A percentile compares a stretch with the other conserved stretches of the same genome.
These are phyloP conservation scores for Catostylus mosaicus DNA, from an alignment of 30 jellyfish, hydroid and myxozoan species.

Conservation along the genomic window DNA sequence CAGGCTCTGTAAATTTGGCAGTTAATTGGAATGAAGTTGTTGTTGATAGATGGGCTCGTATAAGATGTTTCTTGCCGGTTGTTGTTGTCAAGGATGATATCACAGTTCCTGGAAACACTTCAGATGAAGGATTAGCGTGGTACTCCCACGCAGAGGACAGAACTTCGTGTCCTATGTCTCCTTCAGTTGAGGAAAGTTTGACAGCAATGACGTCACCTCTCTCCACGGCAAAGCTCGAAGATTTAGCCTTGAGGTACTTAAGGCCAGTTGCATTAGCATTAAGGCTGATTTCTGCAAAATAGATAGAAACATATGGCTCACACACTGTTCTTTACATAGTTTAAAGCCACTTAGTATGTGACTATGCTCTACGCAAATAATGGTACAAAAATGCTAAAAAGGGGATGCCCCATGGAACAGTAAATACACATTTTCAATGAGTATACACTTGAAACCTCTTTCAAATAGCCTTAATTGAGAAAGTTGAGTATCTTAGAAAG, in stretches of 20 bases:
- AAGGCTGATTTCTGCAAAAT: conserved; percentile 49
- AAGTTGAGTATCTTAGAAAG: no score
- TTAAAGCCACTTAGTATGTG: no score
- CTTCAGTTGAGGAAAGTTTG: conserved; percentile 4
- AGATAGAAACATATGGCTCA: no score
- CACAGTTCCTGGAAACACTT: conserved; percentile 45
- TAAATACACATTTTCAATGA: no score
- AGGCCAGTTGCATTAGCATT: conserved; percentile 61
- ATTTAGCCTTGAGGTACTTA: conserved; percentile 33
- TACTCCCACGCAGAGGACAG: conserved; percentile 13
- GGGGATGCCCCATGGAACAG: no score
- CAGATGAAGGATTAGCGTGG: neutral
- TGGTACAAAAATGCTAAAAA: no score
- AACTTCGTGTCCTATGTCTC: conserved; percentile 33
- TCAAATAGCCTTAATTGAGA: no score
- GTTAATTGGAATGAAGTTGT: conserved; percentile 20
- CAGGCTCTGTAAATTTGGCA: conserved; percentile 40
- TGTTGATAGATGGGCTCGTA: conserved; percentile 48
- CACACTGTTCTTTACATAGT: no score
- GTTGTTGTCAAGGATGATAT: neutral
- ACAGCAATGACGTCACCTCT: conserved; percentile 59
- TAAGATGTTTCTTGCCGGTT: conserved; percentile 17
- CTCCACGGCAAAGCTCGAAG: conserved; percentile 33
- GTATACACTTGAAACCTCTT: no score
- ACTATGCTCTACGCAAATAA: no score